Conservation (phyloP, 2,113 vertebrate species). For the Calidris pugnax region DNA sequence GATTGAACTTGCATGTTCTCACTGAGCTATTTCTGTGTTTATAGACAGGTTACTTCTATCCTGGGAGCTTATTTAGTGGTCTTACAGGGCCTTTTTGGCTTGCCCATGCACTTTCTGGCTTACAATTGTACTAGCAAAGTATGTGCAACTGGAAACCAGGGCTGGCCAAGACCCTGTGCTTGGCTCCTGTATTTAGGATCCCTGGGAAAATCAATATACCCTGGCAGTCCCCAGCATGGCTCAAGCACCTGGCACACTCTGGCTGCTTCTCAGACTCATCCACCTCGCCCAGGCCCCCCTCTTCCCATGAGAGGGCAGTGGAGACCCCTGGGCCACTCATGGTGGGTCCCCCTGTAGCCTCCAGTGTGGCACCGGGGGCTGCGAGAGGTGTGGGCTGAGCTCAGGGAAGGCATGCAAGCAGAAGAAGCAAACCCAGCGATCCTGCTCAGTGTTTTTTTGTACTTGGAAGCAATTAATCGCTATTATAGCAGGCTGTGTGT, state of each 20-base stretch:
- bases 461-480: not conserved
- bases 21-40: not conserved
- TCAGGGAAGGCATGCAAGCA: not conserved
- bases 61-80: not conserved
- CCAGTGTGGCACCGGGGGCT: not conserved
- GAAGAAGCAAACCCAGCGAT: not conserved
- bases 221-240: not conserved
- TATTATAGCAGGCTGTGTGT: not conserved
- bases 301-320: not conserved
- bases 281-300: not conserved
- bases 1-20: not conserved
- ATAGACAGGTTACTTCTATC: not conserved
- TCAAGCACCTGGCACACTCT: not conserved
- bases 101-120: not conserved
- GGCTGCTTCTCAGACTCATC: not conserved
- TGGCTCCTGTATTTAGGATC: not conserved
- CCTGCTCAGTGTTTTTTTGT: fast-evolving
- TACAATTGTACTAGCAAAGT: not conserved
- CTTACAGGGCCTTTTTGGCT: not conserved
- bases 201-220: not conserved
- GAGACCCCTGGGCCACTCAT: not conserved
- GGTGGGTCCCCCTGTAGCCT: fast-evolving
- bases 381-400: not conserved
- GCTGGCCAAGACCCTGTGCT: not conserved
- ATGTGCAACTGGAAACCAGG: not conserved